Evolutionary conservation across 2,888 invertebrate species (phyloP), one percentile per base, ranked within the genome.

Genomic region (Quadroppia sp.): DNA sequence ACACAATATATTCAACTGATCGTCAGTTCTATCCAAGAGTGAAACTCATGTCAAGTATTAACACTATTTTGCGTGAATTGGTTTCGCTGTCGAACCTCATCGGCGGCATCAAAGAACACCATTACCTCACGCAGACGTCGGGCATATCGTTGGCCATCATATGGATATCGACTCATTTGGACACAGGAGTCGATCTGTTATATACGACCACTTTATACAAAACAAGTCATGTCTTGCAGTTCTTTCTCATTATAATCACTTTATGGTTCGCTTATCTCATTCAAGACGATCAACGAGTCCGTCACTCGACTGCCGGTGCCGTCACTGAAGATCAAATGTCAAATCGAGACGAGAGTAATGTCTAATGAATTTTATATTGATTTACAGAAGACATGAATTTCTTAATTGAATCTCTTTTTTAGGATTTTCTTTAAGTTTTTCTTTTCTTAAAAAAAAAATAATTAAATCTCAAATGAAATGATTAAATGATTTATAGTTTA

Each of bases 81-180:
- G 20, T 64, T 17, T 64, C 64, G 20, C 9, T 64, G 2, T 64
- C 40, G 3, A 36, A 40, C 30, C 36, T 64, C 11, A n/a, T 64
- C 36, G 64, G 36, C n/a, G 64, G 64, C 2, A 1, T 36, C 17
- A 32, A 36, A 36, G 64, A 64, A n/a, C 6, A 40, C 30, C 64
- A 64, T n/a, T 64, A 64, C 25, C 13, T 64, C 30, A 64, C 64
- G 6, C 64, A 64, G 23, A 32, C 32, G n/a, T 64, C 64, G 1
- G 64, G 64, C n/a, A 32, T 64, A 64, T 64, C 36, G 20, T 7
- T 64, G 64, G 64, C 64, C 20, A 64, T 64, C 20, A n/a, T 64
- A 2, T 64, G 64, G 64, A 36, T 64, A 20, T 64, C 64, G 1
- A 64, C 36, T 30, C 64, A 64, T 64, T 64, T 64, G 40, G 64